Conservation (phyloP, 2,797 vertebrate species). For the Crypturellus tataupa region DNA sequence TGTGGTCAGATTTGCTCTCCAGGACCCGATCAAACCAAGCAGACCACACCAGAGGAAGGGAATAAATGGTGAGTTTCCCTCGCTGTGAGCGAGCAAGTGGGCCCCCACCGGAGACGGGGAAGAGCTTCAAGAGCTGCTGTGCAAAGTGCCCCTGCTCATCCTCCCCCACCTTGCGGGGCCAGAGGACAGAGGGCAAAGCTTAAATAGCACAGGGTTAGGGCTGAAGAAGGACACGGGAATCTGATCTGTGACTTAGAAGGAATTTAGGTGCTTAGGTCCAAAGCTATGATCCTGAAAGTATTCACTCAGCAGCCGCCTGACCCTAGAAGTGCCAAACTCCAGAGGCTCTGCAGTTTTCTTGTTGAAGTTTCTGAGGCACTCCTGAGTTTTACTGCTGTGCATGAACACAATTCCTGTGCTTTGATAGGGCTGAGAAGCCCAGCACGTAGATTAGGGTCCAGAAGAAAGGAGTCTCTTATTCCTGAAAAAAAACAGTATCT, state of each 20-base stretch:
- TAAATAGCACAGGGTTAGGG: neutral
- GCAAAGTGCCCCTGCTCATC: neutral
- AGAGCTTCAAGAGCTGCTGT: neutral
- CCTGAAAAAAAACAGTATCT: neutral
- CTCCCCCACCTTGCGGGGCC: accelerated
- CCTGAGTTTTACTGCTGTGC: neutral
- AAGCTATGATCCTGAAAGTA: slow-evolving; percentile 6
- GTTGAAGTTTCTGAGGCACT: neutral
- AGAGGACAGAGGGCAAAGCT: neutral
- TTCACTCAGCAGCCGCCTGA: neutral
- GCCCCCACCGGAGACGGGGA: neutral
- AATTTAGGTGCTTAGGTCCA: slow-evolving; percentile 12
- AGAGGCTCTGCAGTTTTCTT: neutral
- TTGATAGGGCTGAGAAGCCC: neutral
- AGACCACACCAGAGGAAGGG: slow-evolving; percentile 50
- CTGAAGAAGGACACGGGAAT: slow-evolving; percentile 23
- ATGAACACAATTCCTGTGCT: neutral
- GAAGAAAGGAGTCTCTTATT: neutral
- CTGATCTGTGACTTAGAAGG: neutral
- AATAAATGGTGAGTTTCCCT: neutral
- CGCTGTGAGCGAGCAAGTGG: neutral
- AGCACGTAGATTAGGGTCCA: neutral
- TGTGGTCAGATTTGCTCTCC: slow-evolving; percentile 69
- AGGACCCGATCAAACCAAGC: slow-evolving; percentile 42
- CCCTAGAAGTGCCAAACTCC: neutral